phyloP scores from a whole-genome alignment of 2,797 vertebrate species.

The Epinephelus awoara region DNA sequence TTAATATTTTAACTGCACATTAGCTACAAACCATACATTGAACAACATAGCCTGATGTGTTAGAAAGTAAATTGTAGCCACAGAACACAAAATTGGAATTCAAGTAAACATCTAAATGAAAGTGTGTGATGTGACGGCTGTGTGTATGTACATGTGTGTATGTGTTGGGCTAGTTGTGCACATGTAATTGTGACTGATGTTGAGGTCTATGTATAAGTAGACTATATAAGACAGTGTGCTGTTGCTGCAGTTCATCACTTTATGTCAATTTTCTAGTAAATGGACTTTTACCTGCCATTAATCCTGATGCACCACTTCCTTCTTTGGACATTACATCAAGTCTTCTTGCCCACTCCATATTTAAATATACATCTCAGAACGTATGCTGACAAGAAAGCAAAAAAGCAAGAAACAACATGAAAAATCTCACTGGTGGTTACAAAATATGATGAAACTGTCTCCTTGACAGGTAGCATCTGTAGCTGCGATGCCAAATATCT shows the following conservation, averaged over 20 bases:
- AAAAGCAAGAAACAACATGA: not conserved
- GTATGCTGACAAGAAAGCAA: slow-evolving; percentile 4
- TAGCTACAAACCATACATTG: not conserved
- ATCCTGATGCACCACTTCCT: not conserved
- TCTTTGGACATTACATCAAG: not conserved
- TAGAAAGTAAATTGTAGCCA: not conserved
- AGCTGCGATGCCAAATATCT: not conserved
- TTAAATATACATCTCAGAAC: not conserved
- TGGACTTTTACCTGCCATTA: not conserved
- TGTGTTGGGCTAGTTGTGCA: not conserved
- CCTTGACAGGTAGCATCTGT: not conserved
- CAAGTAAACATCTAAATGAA: not conserved
- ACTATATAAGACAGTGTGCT: not conserved
- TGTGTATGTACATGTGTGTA: not conserved
- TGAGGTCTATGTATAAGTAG: not conserved
- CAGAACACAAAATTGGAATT: not conserved
- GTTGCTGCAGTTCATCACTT: not conserved
- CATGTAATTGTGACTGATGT: not conserved
- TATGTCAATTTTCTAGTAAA: not conserved
- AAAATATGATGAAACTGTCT: not conserved
- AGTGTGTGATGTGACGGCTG: not conserved
- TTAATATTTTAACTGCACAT: not conserved
- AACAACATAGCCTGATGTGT: not conserved
- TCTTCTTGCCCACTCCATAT: not conserved
- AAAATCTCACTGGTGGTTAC: not conserved